phyloP scores from a whole-genome alignment of 2,888 invertebrate genomes.

The Deilephila elpenor region DNA sequence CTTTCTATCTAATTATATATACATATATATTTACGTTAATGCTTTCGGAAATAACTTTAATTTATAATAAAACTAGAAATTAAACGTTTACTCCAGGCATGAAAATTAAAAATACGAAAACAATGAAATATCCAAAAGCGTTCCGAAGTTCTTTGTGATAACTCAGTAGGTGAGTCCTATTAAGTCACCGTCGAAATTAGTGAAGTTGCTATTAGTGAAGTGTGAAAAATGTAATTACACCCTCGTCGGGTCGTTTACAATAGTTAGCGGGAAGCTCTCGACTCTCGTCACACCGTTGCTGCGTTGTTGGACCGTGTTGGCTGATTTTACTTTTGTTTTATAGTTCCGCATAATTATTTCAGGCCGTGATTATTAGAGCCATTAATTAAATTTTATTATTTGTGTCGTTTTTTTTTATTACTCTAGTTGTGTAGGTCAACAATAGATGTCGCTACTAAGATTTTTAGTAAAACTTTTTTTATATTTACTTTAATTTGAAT shows the following conservation, averaged over 20 bases:
- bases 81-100: not conserved
- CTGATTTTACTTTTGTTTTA: constrained; percentile 7
- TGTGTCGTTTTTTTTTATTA: too few species aligned
- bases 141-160: constrained; percentile 6
- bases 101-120: not conserved
- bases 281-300: constrained; percentile 38
- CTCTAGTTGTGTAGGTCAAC: too few species aligned
- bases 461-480: too few species aligned
- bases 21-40: too few species aligned
- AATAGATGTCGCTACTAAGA: too few species aligned
- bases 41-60: too few species aligned
- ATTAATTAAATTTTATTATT: not conserved
- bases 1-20: too few species aligned
- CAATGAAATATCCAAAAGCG: constrained; percentile 7
- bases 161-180: constrained; percentile 11
- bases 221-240: constrained; percentile 79
- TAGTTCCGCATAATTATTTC: not conserved
- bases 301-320: not conserved
- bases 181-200: constrained; percentile 66
- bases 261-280: constrained; percentile 63
- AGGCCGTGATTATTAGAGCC: not conserved
- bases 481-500: too few species aligned
- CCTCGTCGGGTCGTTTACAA: constrained; percentile 80
- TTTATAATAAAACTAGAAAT: not conserved
- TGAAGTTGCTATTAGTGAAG: constrained; percentile 74